Evolutionary conservation across 1,140 invertebrate species (phyloP), one percentile per base, ranked within the genome.

Genomic region (Drosophila micromelanica): DNA sequence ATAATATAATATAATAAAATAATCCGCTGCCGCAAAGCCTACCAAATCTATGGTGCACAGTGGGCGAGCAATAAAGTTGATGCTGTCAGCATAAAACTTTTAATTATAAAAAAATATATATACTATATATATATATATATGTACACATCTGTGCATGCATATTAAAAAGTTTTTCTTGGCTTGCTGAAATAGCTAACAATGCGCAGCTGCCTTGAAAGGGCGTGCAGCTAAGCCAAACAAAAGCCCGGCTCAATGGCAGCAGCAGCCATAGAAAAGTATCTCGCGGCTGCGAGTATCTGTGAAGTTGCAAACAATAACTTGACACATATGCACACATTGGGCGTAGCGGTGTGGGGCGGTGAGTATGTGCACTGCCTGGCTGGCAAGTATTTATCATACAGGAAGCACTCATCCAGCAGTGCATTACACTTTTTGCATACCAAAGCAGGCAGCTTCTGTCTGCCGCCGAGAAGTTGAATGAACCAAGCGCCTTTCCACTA

Each of bases 51-150:
- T 2, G 45, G 57, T 17, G 38, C 70, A 67, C 75, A 77, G 74
- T 56, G 37, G 62, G 63, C 43, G 37, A 55, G 45, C 57, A 54
- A 60, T 73, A 61, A 62, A 45, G 27, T 27, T 67, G 23, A 54
- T 38, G 59, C 46, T 32, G 27, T 49, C 57, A 73, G 59, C 30
- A 69, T 38, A 82, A 79, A 86, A 89, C 48, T 85, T 85, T 78
- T 82, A 85, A 85, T 85, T 73, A 56, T 57, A 62, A 62, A 56
- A 68, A 56, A 12, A 43, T 52, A 59, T 43, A 67, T 45, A 46
- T 61, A 51, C 2, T 40, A 32, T n/a, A 30, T 46, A 32, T 27
- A 13, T 42, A 17, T 43, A 20, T 11, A 11, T 42, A 13, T 54
- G 8, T 54, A 13, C 52, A 15, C 30, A 13, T 54, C 2, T 54